Percentiles rank a stretch among this genome's conserved stretches.
These are phyloP conservation scores for Montipora capricornis DNA, from an alignment of 64 coral and sea anemone species.

Conservation along the genomic window DNA sequence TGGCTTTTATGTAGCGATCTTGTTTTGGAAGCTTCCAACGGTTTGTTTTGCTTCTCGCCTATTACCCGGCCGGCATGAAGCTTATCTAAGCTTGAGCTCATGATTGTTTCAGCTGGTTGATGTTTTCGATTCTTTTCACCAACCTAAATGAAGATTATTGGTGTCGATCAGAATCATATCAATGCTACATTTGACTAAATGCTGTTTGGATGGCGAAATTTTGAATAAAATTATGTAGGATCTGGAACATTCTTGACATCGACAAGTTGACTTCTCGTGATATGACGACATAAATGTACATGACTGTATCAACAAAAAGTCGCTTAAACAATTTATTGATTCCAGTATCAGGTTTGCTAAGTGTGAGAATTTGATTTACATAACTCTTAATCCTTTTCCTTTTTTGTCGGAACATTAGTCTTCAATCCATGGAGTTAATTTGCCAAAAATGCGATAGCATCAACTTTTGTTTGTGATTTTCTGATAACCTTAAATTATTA, in stretches of 20 bases:
- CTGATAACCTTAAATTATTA: not conserved
- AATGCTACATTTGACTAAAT: not conserved
- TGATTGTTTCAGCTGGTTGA: not conserved
- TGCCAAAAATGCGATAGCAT: not conserved
- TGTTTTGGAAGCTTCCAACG: not conserved
- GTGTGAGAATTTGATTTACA: not conserved
- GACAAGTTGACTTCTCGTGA: not conserved
- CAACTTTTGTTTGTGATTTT: not conserved
- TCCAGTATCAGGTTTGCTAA: not conserved
- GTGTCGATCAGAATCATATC: not conserved
- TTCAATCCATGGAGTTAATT: not conserved
- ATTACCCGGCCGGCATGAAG: not conserved
- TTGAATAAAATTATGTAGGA: not conserved
- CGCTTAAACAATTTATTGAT: not conserved
- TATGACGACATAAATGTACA: not conserved
- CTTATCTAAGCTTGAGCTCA: not conserved
- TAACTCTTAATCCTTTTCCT: not conserved
- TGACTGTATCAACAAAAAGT: not conserved
- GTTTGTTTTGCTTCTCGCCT: constrained; percentile 29
- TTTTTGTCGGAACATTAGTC: not conserved
- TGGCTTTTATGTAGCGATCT: not conserved
- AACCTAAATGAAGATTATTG: constrained; percentile 9
- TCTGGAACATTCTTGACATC: not conserved
- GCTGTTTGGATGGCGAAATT: not conserved
- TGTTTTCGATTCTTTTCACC: not conserved